Evolutionary conservation across 2,888 invertebrate species (phyloP).

Genomic region (Papilio protenor): DNA sequence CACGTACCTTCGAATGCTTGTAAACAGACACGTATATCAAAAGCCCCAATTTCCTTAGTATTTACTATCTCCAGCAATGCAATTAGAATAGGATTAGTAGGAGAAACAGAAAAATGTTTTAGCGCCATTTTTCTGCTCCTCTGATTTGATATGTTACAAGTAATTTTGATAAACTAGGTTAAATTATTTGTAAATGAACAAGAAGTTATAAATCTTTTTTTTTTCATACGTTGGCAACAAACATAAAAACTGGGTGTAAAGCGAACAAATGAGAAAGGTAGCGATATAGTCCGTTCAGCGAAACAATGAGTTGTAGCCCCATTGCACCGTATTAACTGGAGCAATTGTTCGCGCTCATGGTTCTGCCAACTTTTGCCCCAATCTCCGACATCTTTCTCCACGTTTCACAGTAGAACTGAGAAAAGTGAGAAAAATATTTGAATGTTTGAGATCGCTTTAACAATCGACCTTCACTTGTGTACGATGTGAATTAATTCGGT

Average conservation of each 20-base stretch:
- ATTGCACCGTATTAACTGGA: constrained; percentile 39
- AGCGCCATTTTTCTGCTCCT: neutral
- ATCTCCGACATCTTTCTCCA: constrained; percentile 59
- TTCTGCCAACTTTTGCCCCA: constrained; percentile 59
- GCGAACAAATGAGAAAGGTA: constrained; percentile 35
- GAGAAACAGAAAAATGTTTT: too few species aligned
- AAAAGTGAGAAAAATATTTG: neutral
- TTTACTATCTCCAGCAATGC: too few species aligned
- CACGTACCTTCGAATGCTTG: too few species aligned
- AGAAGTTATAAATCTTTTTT: neutral
- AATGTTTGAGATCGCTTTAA: neutral
- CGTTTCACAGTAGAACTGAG: constrained; percentile 51
- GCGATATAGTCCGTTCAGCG: constrained; percentile 32
- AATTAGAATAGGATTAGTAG: too few species aligned
- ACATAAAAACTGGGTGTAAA: constrained; percentile 34
- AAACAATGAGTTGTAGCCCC: constrained; percentile 39
- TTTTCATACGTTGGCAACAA: neutral
- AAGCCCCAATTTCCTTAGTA: too few species aligned
- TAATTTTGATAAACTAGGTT: neutral
- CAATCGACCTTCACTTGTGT: neutral
- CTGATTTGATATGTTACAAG: neutral
- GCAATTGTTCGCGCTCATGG: constrained; percentile 32
- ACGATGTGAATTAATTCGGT: neutral
- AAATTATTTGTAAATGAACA: neutral
- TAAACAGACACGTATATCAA: too few species aligned